Evolutionary conservation across 2,113 vertebrate species (phyloP), one percentile per base, ranked within the genome.

Genomic region (Brachypteracias leptosomus): DNA sequence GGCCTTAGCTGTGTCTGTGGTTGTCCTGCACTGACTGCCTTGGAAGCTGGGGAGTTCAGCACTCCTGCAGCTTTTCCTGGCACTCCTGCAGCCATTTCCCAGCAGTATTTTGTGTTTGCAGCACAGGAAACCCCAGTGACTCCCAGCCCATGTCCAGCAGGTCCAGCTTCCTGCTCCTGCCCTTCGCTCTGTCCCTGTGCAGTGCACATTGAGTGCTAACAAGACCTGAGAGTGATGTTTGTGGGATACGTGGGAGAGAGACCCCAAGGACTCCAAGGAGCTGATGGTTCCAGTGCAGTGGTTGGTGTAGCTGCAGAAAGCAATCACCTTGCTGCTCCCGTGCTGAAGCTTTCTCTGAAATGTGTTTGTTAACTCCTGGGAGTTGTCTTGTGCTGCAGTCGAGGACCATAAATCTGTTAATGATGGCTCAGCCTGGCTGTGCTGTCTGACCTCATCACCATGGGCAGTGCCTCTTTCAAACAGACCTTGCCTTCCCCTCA

Each of bases 21-120:
- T 36, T 1, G 0, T 18, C 66, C 49, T 38, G 1, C 25, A 1
- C 87, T 18, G 38, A 0, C 16, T 24, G 9, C 35, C 58, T 44
- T 35, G 36, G 44, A 16, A 66, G 35, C 44, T 2, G 1, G 49
- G 13, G 49, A 61, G 75, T 9, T 55, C 4, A 4, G 44, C 62
- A 33, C 47, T 29, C 78, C 72, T 68, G 75, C 31, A 31, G 55
- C 55, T 31, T 57, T 57, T 57, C 52, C 52, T 29, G 5, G 44
- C 62, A 33, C 47, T 29, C 78, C 72, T 68, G 75, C 31, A 31
- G 55, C 55, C 20, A 4, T 57, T 57, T 57, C 61, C 92, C 82
- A 38, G 74, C 47, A 19, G 19, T 1, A 21, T 58, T 77, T 46
- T 1, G 3, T 85, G 75, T 10, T 15, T 5, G 0, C 0, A 10